Evolutionary conservation across 2,888 invertebrate genomes (phyloP), one percentile per base, ranked within the genome.

Genomic region (Meghimatium bilineatum): DNA sequence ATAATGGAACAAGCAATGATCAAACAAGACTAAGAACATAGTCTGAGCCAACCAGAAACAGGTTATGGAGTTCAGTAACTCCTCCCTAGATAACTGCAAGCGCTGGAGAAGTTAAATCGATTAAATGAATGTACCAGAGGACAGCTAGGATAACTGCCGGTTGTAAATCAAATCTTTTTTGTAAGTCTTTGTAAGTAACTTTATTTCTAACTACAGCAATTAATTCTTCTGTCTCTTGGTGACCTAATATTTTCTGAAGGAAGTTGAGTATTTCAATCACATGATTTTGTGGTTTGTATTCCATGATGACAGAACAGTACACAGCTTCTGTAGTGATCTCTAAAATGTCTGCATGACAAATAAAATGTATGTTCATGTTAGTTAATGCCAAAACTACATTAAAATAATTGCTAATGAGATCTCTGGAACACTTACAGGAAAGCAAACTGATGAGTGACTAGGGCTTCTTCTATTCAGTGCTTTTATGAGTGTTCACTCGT

Each of bases 101-200:
- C n/a, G n/a, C n/a, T n/a, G n/a, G n/a, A n/a, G n/a, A n/a, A n/a
- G n/a, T n/a, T n/a, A n/a, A 60, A 23, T 26, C 76, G 8, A 8
- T 56, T 20, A 77, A 12, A 20, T 79, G 60, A 10, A 79, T 5
- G 67, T 67, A 66, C 79, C 79, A 79, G 29, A 79, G 8, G 6
- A 67, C 32, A 32, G 67, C 38, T n/a, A 60, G 79, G 26, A 79
- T 20, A 23, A 67, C 17, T 1, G 49, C 3, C 29, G 79, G 67
- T 49, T 69, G 66, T 5, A 67, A n/a, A 49, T 67, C 26, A 67
- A 67, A 79, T 49, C 49, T 44, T 23, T 49, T 49, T 44, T 49
- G 66, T 36, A 79, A 67, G n/a, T 67, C 49, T 23, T 32, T 44
- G 49, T n/a, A 79, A 23, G 44, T 5, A 14, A 44, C 49, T 67